Conservation (phyloP, 2,888 invertebrate species). For the Lasiommata megera region DNA sequence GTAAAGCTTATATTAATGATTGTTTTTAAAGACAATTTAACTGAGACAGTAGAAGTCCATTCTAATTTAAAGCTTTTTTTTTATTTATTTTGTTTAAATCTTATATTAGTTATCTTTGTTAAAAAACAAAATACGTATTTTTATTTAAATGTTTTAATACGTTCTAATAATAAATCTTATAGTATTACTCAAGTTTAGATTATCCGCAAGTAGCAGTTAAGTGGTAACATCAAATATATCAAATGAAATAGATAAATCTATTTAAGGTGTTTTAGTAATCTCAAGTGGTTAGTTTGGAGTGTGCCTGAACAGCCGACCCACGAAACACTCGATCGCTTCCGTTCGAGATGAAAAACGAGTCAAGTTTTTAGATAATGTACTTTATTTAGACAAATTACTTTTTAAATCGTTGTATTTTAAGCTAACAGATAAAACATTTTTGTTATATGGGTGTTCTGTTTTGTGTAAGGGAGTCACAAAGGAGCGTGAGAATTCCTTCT, state of each 20-base stretch:
- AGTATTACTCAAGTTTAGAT: no score
- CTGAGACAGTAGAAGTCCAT: no score
- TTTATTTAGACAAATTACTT: constrained; percentile 20
- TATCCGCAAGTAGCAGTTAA: constrained; percentile 45
- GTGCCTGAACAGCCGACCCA: constrained; percentile 41
- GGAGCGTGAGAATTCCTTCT: no score
- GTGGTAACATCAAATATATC: constrained; percentile 65
- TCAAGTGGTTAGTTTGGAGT: constrained; percentile 51
- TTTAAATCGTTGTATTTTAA: constrained; percentile 7
- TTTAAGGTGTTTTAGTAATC: constrained; percentile 72
- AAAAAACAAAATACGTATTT: no score
- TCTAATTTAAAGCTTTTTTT: no score
- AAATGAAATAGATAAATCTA: constrained; percentile 52
- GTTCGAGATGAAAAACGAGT: constrained; percentile 45
- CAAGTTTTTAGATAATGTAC: constrained; percentile 24
- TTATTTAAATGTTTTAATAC: no score
- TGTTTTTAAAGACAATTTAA: no score
- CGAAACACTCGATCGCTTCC: constrained; percentile 56
- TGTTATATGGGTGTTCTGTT: not conserved
- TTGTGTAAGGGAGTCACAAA: not conserved
- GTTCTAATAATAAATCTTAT: no score
- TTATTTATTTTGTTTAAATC: no score
- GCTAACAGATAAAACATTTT: not conserved
- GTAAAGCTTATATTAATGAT: not conserved
- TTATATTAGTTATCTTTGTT: no score